Evolutionary conservation across 2,888 invertebrate species (phyloP), one percentile per base, ranked within the genome.

Genomic region (Pterostichus niger): DNA sequence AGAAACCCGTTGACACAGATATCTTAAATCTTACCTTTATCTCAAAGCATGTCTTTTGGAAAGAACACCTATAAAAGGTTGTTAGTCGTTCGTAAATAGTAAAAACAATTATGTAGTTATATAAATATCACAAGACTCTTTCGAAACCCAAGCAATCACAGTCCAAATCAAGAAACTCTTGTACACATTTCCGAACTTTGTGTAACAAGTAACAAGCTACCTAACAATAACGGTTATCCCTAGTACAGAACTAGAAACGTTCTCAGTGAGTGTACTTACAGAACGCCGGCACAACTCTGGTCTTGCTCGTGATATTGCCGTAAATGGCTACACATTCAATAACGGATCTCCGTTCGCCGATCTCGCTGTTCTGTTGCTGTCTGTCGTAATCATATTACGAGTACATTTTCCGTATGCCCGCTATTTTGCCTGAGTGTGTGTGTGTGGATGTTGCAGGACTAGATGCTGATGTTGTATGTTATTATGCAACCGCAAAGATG

Each of bases 241-340:
- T 6, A 3, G 6, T 40, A 40, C 6, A 40, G 40, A 40, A 7
- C 40, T 5, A 56, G 56, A 56, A 64, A 40, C 5, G 35, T 13
- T 9, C 40, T 64, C 10, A 15, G 64, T 40, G 40, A 40, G 40
- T 40, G 40, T 40, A 40, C 40, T 9, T 64, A n/a, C 31, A 61
- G 61, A 61, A 33, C 40, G 3, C 40, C 40, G 9, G 24, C 3
- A 17, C 68, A 71, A 11, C 40, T 40, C 68, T n/a, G 56, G 13
- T 56, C 10, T 15, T 44, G 68, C 68, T 71, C 68, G 44, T 71
- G 68, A 71, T 71, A 71, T 71, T 10, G 11, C 68, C 68, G 68
- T 71, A 71, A 71, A 71, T 71, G 68, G 68, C 17, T 40, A 71
- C 33, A 71, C 68, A 44, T 71, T 71, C 68, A 71, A 71, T 71